Conservation (phyloP, 2,888 invertebrate genomes). For the Gymnosoma rotundatum region DNA sequence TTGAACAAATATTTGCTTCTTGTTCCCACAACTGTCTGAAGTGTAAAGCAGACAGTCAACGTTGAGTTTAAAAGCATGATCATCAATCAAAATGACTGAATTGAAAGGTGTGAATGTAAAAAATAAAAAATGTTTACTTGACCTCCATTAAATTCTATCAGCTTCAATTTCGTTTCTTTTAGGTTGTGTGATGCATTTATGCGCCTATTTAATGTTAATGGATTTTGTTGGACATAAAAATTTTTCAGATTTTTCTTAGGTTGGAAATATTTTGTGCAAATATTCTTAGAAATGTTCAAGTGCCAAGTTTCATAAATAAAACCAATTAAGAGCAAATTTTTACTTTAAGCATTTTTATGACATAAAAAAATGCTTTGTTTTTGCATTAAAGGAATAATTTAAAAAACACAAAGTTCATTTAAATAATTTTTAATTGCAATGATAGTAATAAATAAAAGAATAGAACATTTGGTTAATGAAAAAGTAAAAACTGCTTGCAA, state of each 20-base stretch:
- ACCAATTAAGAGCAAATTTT: no score
- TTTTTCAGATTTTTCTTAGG: no score
- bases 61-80: conserved; percentile 1
- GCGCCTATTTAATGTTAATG: conserved; percentile 27
- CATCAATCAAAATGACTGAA: conserved; percentile 9
- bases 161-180: not conserved
- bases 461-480: no score
- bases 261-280: not conserved
- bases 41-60: not conserved
- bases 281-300: not conserved
- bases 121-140: conserved; percentile 9
- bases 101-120: conserved; percentile 9
- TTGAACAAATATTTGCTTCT: conserved; percentile 2
- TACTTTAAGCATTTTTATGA: no score
- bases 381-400: no score
- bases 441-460: no score
- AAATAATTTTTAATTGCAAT: no score
- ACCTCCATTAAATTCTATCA: conserved; percentile 19
- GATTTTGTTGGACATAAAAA: conserved; percentile 18
- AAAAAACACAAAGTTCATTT: no score
- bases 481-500: no score
- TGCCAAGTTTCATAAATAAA: no score
- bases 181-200: not conserved
- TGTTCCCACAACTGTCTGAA: not conserved
- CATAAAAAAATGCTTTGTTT: no score